Evolutionary conservation across 2,888 invertebrate species (phyloP), one percentile per base, ranked within the genome.

Genomic region (Cephus rjabovi): DNA sequence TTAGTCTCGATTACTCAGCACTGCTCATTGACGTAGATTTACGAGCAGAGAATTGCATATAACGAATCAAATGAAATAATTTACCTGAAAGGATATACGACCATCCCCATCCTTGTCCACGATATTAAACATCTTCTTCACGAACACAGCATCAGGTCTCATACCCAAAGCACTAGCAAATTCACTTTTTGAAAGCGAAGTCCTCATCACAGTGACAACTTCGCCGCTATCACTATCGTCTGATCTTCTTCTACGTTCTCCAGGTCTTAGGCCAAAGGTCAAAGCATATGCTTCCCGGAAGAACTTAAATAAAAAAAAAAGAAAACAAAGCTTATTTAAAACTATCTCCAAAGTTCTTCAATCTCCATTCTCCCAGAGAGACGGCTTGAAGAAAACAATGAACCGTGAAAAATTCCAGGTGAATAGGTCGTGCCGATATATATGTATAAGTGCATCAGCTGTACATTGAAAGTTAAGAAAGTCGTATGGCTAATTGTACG

Each of bases 61-160:
- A 56, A 56, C 6, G 6, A 56, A 56, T 56, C 40, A 56, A 56
- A 23, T 9, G 6, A 56, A 56, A 56, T 56, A 56, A 56, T 56
- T 15, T 92, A 95, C 97, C 93, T 97, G 97, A 91, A 99, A 99
- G 6, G 97, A 98, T 85, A 99, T 98, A 80, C 97, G 93, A 3
- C 98, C 98, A 91, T 98, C 98, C 79, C 97, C 94, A 89, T 98
- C 98, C 89, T 98, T 98, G 90, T 98, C 98, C 0, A 98, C 98
- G 87, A 98, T 98, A 87, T 98, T 98, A 90, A 99, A 99, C 98
- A 99, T 98, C 92, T 98, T 97, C 87, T 97, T 95, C 0, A 99
- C 98, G 90, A 99, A 99, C 77, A 98, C 96, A 34, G 98, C 98
- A 87, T 98, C 97, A 0, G 97, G 93, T 90, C 96, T 96, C 99